A percentile compares a stretch with the other conserved stretches of the same genome.
phyloP scores from a whole-genome alignment of 1,140 invertebrate species.

The Lepidurus packardi region DNA sequence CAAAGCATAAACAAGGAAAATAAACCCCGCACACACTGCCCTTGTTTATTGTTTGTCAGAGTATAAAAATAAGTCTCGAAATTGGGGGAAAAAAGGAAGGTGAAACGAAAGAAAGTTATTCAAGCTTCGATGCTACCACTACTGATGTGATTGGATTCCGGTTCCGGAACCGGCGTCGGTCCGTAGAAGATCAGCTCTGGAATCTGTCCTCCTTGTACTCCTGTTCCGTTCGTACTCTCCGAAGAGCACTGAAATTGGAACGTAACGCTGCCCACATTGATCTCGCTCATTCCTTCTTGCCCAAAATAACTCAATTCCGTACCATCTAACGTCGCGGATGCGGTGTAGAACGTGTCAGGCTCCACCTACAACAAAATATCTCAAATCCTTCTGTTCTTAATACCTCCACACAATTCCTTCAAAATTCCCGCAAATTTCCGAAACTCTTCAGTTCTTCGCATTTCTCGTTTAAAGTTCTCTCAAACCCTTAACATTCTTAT shows the following conservation, averaged over 20 bases:
- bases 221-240: conserved; percentile 88
- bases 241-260: conserved; percentile 92
- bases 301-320: conserved; percentile 89
- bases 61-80: background rate
- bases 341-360: conserved; percentile 83
- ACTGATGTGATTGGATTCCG: background rate
- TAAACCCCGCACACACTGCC: background rate
- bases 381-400: too few species aligned
- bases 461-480: too few species aligned
- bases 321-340: conserved; percentile 80
- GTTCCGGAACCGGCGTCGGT: conserved; percentile 36
- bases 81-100: background rate
- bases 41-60: background rate
- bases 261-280: conserved; percentile 77
- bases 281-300: conserved; percentile 89
- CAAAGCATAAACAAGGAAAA: background rate
- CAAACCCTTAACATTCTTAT: background rate
- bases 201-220: conserved; percentile 89
- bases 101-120: background rate
- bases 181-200: conserved; percentile 86
- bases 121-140: background rate
- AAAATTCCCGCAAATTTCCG: too few species aligned
- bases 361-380: conserved; percentile 57
- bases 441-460: too few species aligned
- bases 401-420: too few species aligned